phyloP scores from a whole-genome alignment of 2,797 vertebrate genomes.

The Rhabdomys pumilio region DNA sequence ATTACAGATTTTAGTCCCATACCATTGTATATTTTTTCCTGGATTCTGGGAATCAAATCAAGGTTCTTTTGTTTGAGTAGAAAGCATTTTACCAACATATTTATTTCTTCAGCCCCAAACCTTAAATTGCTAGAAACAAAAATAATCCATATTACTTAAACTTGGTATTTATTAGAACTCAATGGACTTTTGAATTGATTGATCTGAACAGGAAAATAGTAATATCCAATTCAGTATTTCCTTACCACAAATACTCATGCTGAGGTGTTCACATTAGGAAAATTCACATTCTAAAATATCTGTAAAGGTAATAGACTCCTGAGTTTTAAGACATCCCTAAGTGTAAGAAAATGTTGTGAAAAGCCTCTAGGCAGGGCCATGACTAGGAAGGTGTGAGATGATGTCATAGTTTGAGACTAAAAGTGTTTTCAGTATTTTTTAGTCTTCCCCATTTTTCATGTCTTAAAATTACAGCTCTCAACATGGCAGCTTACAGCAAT shows the following conservation, averaged over 20 bases:
- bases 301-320: neutral
- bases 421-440: constrained; percentile 40
- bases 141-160: neutral
- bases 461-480: constrained; percentile 37
- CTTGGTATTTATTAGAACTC: neutral
- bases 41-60: neutral
- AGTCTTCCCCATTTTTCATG: constrained; percentile 70
- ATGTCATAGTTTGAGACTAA: neutral
- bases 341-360: neutral
- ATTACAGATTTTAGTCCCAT: neutral
- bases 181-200: neutral
- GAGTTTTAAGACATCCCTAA: neutral
- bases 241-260: neutral
- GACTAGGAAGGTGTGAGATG: neutral
- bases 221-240: neutral
- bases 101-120: neutral
- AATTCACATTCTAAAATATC: neutral
- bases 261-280: neutral
- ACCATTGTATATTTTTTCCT: neutral
- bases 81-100: neutral
- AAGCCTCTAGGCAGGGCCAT: neutral
- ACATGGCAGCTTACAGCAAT: neutral
- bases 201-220: neutral
- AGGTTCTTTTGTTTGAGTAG: neutral
- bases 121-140: neutral